Percentiles rank a stretch among this genome's conserved stretches.
phyloP scores from a whole-genome alignment of 2,113 vertebrate genomes.

The Odocoileus hemionus region DNA sequence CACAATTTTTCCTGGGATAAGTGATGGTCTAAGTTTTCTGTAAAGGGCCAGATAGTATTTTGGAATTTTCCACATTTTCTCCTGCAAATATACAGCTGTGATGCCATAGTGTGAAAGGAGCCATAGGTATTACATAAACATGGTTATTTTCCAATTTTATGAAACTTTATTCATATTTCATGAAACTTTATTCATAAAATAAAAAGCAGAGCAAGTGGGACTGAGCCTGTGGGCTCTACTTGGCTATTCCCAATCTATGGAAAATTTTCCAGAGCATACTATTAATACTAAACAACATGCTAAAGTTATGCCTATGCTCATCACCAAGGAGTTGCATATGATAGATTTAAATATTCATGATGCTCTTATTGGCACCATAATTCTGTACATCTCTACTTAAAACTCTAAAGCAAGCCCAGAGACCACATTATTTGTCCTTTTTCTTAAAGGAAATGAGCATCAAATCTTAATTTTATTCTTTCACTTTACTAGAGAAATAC shows the following conservation, averaged over 20 bases:
- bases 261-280: background rate
- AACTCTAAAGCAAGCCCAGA: background rate
- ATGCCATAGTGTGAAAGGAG: background rate
- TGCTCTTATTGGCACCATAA: background rate
- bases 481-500: background rate
- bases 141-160: background rate
- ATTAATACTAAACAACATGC: background rate
- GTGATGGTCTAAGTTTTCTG: background rate
- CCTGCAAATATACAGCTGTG: background rate
- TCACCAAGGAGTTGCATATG: background rate
- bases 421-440: background rate
- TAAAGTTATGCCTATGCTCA: background rate
- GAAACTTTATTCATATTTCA: background rate
- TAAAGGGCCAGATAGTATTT: background rate
- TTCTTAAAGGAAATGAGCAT: background rate
- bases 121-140: background rate
- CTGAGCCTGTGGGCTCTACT: rapidly evolving
- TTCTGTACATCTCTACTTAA: background rate
- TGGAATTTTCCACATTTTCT: background rate
- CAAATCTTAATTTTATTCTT: background rate
- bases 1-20: background rate
- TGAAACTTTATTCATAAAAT: background rate
- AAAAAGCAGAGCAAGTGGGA: background rate
- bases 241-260: no score
- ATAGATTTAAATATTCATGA: background rate